Conservation (phyloP, 1,140 invertebrate species). For the Prorops nasuta region DNA sequence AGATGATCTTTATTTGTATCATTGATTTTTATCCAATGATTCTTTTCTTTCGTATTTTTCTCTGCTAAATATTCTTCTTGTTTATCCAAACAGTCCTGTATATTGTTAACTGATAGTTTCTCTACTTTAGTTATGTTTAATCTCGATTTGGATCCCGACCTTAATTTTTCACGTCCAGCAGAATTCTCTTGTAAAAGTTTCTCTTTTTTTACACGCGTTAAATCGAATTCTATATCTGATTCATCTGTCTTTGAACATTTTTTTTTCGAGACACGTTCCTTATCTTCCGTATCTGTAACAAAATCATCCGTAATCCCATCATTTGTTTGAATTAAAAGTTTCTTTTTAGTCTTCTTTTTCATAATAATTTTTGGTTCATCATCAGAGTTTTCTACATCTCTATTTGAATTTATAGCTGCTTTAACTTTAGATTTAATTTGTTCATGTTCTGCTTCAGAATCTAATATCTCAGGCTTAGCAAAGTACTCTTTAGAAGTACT, state of each 20-base stretch:
- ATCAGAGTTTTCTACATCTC: neutral
- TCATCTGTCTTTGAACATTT: neutral
- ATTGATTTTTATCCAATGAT: neutral
- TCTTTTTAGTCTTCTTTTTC: slow-evolving; percentile 11
- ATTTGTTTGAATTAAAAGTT: neutral
- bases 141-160: too few species aligned
- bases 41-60: slow-evolving; percentile 11
- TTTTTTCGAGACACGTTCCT: neutral
- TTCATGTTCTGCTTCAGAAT: neutral
- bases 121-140: neutral
- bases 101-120: neutral
- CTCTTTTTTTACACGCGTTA: neutral
- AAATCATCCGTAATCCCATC: neutral
- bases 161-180: too few species aligned
- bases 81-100: too few species aligned
- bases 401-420: neutral
- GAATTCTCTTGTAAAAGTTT: neutral
- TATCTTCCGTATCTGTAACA: neutral
- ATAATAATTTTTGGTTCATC: slow-evolving; percentile 1
- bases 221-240: neutral
- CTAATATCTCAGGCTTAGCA: too few species aligned
- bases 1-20: neutral
- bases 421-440: slow-evolving; percentile 4
- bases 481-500: too few species aligned
- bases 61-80: neutral